These are phyloP conservation scores for Morelia viridis DNA, from an alignment of 2,797 vertebrate species.

Conservation along the genomic window DNA sequence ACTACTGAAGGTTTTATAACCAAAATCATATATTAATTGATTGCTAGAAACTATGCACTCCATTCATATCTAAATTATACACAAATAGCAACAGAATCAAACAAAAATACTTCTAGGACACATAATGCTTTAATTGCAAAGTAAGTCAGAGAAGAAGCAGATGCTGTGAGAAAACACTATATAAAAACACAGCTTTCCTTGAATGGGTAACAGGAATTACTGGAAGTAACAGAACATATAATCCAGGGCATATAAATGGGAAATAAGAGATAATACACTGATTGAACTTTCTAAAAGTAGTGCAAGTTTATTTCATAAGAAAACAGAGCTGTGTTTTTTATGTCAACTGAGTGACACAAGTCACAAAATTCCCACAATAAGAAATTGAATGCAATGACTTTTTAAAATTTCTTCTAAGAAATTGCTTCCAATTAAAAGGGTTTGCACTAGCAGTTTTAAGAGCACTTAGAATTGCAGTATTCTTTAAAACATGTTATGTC, in stretches of 20 bases:
- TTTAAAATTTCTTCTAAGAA: neutral
- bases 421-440: neutral
- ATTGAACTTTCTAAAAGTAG: constrained; percentile 11
- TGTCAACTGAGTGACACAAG: neutral
- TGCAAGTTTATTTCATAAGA: neutral
- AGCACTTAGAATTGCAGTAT: neutral
- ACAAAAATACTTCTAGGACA: constrained; percentile 9
- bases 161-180: neutral
- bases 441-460: neutral
- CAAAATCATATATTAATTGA: neutral
- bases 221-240: constrained; percentile 34
- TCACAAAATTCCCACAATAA: neutral
- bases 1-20: neutral
- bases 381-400: neutral
- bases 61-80: constrained; percentile 2
- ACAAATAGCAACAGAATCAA: neutral
- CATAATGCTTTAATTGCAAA: neutral
- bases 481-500: neutral
- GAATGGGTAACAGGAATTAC: constrained; percentile 35
- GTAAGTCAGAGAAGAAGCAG: neutral
- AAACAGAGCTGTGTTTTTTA: neutral
- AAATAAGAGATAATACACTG: constrained; percentile 38
- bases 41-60: neutral
- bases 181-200: constrained; percentile 11
- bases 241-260: constrained; percentile 17